These are phyloP conservation scores for Mycogona germanica DNA, from an alignment of 2,888 invertebrate species.

Conservation along the genomic window DNA sequence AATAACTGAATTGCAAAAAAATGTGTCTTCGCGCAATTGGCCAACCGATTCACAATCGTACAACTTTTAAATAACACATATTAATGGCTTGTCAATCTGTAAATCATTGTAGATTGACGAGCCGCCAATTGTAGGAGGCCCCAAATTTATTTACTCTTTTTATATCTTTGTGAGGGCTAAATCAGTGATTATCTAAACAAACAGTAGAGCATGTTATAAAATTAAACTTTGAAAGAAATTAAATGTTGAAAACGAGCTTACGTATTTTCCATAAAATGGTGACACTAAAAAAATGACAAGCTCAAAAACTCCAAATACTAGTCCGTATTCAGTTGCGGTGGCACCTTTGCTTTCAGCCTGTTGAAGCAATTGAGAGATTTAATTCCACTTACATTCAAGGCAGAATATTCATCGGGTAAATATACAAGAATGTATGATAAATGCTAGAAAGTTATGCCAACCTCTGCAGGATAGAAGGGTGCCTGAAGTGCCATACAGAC, in stretches of 20 bases:
- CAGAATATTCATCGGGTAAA: not conserved
- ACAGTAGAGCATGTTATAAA: not conserved
- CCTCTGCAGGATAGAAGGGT: conserved; percentile 74
- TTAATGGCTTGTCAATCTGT: too few relatives aligned
- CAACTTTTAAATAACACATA: too few relatives aligned
- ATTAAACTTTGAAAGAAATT: not conserved
- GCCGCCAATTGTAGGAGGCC: not conserved
- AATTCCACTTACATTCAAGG: not conserved
- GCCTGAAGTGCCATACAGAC: conserved; percentile 73
- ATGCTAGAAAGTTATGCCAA: conserved; percentile 35
- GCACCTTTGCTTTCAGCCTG: conserved; percentile 72
- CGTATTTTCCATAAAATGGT: conserved; percentile 66
- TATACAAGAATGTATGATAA: conserved; percentile 51
- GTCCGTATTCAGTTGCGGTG: conserved; percentile 65
- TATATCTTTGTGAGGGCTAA: too few relatives aligned
- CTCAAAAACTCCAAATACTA: conserved; percentile 78
- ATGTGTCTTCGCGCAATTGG: too few relatives aligned
- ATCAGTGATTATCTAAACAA: too few relatives aligned
- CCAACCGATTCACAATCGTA: too few relatives aligned
- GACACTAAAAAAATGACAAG: conserved; percentile 68
- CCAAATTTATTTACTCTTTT: too few relatives aligned
- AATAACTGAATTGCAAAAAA: too few relatives aligned
- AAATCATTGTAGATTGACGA: not conserved
- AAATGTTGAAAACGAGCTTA: conserved; percentile 30
- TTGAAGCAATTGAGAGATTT: not conserved